Evolutionary conservation across 1,140 invertebrate species (phyloP).

Genomic region (Saccostrea echinata): DNA sequence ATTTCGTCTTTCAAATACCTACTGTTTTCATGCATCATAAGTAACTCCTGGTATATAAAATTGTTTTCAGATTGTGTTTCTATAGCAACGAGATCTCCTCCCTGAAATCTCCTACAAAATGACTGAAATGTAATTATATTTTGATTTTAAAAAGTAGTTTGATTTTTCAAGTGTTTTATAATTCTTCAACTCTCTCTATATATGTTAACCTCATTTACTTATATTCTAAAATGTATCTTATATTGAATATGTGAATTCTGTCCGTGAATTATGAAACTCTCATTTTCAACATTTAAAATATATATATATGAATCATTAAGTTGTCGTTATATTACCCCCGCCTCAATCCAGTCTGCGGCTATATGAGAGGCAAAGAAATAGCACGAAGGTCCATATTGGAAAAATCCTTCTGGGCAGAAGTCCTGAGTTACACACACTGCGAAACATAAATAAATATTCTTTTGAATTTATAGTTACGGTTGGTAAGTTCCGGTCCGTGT

Average conservation of each 20-base stretch:
- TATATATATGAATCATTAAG: neutral
- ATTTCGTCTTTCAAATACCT: neutral
- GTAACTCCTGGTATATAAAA: slow-evolving; percentile 19
- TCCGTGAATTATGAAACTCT: too few species aligned
- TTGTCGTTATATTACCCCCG: slow-evolving; percentile 4
- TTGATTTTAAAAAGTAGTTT: too few species aligned
- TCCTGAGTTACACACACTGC: neutral
- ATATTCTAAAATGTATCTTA: too few species aligned
- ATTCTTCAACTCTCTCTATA: too few species aligned
- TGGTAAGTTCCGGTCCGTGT: too few species aligned
- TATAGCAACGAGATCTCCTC: slow-evolving; percentile 20
- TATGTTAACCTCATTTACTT: too few species aligned
- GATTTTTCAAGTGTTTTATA: too few species aligned
- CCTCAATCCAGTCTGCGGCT: slow-evolving; percentile 23
- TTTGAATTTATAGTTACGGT: neutral
- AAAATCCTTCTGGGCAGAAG: neutral
- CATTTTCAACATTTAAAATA: too few species aligned
- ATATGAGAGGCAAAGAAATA: slow-evolving; percentile 7
- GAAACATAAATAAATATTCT: neutral
- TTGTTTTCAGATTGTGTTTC: slow-evolving; percentile 9
- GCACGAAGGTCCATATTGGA: slow-evolving; percentile 1
- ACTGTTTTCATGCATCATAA: neutral
- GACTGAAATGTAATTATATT: neutral
- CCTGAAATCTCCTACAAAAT: neutral
- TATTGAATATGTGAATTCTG: too few species aligned